Percentiles rank a stretch among this genome's conserved stretches.
Evolutionary conservation across 2,113 vertebrate genomes (phyloP).

Genomic region (Catharus minimus): DNA sequence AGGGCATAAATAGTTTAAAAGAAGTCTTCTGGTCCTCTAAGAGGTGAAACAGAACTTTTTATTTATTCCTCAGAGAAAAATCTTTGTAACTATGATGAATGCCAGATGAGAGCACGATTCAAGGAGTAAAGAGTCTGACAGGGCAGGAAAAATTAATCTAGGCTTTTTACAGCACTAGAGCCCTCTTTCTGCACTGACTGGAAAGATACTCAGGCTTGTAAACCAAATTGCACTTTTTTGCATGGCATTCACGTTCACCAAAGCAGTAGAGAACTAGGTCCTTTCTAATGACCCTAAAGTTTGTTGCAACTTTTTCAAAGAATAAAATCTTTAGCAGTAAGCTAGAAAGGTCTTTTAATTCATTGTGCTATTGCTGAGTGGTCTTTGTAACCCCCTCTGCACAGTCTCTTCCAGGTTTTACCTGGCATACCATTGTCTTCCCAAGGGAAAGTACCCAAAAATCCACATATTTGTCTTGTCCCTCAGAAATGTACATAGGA

Average conservation of each 20-base stretch:
- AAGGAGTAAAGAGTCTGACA: neutral
- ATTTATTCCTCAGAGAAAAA: neutral
- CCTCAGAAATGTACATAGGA: neutral
- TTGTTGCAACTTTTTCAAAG: neutral
- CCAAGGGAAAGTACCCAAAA: neutral
- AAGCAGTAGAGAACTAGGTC: neutral
- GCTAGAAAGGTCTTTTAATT: neutral
- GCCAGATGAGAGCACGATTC: neutral
- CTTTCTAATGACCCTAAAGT: neutral
- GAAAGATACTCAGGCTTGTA: neutral
- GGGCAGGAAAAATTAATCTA: neutral
- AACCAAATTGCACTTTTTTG: neutral
- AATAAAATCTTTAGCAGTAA: neutral
- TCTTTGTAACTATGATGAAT: neutral
- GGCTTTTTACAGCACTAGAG: neutral
- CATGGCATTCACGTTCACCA: neutral
- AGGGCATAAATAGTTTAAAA: constrained; percentile 8
- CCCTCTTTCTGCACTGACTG: neutral
- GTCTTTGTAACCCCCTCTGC: neutral
- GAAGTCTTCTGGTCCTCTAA: neutral
- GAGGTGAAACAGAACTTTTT: constrained; percentile 7
- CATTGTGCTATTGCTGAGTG: neutral
- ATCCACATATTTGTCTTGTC: accelerated
- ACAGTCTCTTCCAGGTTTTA: neutral
- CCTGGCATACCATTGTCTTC: neutral